Conservation (phyloP, 2,797 vertebrate species). For the Gallirallus australis region DNA sequence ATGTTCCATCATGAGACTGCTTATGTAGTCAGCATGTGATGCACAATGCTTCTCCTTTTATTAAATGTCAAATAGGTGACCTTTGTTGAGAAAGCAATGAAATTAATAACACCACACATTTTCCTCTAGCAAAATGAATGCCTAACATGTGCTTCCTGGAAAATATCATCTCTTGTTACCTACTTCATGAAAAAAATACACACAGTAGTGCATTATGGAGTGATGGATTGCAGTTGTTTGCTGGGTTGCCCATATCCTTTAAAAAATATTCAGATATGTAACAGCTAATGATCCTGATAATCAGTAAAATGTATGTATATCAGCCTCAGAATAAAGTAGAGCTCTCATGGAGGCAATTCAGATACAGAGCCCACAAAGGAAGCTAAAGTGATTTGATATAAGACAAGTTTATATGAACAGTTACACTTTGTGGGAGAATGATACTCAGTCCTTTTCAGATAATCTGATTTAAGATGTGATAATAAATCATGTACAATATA, state of each 20-base stretch:
- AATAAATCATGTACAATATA: neutral
- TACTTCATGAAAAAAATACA: neutral
- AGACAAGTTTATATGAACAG: neutral
- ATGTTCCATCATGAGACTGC: rapidly evolving
- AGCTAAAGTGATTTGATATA: neutral
- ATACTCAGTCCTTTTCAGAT: neutral
- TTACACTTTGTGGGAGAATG: neutral
- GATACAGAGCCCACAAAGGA: neutral
- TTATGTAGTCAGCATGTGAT: rapidly evolving
- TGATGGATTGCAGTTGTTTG: neutral
- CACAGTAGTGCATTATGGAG: neutral
- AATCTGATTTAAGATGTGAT: neutral
- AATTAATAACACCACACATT: neutral
- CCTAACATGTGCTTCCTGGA: neutral
- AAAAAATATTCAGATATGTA: neutral
- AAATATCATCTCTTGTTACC: neutral
- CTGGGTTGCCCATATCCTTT: neutral
- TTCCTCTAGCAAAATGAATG: neutral
- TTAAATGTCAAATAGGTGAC: neutral
- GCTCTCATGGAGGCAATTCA: neutral
- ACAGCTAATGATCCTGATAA: neutral
- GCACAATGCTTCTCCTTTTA: neutral
- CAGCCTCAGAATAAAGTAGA: neutral
- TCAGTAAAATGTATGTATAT: neutral
- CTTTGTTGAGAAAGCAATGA: neutral